Percentiles rank a stretch among this genome's conserved stretches.
Evolutionary conservation across 2,113 vertebrate genomes (phyloP).

Genomic region (Pseudopodoces humilis): DNA sequence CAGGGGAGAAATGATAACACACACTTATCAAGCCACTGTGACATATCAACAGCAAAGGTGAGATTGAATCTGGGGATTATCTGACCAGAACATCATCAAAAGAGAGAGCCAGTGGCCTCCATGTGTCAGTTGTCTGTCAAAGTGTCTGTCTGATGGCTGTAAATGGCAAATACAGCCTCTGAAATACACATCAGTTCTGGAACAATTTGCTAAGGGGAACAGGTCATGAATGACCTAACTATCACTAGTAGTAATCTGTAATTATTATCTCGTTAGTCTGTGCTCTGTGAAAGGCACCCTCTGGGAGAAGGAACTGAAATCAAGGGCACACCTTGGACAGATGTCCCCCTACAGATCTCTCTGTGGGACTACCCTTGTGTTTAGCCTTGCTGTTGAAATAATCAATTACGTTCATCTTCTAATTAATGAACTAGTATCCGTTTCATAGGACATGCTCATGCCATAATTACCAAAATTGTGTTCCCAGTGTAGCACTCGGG

Average conservation of each 20-base stretch:
- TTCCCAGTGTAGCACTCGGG: background rate
- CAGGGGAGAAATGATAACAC: background rate
- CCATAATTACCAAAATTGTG: background rate
- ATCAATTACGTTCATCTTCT: conserved; percentile 55
- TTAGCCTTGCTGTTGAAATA: conserved; percentile 50
- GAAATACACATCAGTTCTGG: background rate
- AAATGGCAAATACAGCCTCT: background rate
- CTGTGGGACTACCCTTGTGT: conserved; percentile 11
- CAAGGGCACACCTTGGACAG: conserved; percentile 40
- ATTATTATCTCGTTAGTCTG: conserved; percentile 23
- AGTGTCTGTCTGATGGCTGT: background rate
- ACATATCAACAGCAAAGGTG: background rate
- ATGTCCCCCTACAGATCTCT: background rate
- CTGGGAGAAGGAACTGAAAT: background rate
- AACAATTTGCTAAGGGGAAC: background rate
- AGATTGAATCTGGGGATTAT: conserved; percentile 7
- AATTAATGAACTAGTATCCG: conserved; percentile 50
- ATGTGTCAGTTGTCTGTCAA: background rate
- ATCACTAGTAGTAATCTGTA: background rate
- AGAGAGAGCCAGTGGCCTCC: background rate
- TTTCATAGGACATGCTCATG: conserved; percentile 37
- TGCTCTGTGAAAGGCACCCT: background rate
- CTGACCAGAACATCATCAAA: background rate
- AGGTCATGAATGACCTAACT: conserved; percentile 20
- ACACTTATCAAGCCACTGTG: background rate